These are phyloP conservation scores for Branchellion lobata DNA, from an alignment of 2,888 invertebrate species.

Conservation along the genomic window DNA sequence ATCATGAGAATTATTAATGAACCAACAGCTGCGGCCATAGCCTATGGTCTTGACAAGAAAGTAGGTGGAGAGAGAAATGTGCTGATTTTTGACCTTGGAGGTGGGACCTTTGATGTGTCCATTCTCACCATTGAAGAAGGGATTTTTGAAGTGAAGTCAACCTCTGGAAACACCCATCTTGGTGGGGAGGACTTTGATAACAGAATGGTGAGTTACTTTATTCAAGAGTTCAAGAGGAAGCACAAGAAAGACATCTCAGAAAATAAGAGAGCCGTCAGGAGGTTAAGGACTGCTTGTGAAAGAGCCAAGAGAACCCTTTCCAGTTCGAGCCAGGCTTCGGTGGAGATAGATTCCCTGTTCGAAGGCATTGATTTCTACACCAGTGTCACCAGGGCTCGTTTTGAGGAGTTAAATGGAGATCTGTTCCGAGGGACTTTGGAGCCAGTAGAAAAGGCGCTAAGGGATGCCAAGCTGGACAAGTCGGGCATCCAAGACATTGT, in stretches of 20 bases:
- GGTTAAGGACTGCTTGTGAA: conserved; percentile 85
- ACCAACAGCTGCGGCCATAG: conserved; percentile 71
- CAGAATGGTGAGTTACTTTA: conserved; percentile 62
- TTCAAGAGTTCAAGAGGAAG: conserved; percentile 61
- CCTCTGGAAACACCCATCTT: conserved; percentile 91
- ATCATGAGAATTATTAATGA: conserved; percentile 78
- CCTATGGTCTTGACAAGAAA: conserved; percentile 67
- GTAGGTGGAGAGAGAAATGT: conserved; percentile 65
- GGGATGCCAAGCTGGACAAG: conserved; percentile 83
- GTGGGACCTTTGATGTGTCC: conserved; percentile 93
- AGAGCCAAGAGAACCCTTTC: conserved; percentile 69
- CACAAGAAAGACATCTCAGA: conserved; percentile 62
- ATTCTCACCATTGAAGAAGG: conserved; percentile 91
- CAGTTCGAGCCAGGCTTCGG: conserved; percentile 65
- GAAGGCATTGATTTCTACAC: conserved; percentile 96
- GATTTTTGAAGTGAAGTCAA: conserved; percentile 88
- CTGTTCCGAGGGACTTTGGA: conserved; percentile 93
- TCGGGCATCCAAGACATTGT: conserved; percentile 76
- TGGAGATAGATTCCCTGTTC: conserved; percentile 91
- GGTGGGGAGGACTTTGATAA: conserved; percentile 78
- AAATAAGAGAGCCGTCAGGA: conserved; percentile 85
- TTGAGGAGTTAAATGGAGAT: conserved; percentile 94
- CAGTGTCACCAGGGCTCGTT: conserved; percentile 88
- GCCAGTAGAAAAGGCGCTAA: conserved; percentile 90
- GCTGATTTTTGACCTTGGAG: conserved; percentile 71